These are phyloP conservation scores for Rhabdophis nuchalis DNA, from an alignment of 2,797 vertebrate species.

Conservation along the genomic window DNA sequence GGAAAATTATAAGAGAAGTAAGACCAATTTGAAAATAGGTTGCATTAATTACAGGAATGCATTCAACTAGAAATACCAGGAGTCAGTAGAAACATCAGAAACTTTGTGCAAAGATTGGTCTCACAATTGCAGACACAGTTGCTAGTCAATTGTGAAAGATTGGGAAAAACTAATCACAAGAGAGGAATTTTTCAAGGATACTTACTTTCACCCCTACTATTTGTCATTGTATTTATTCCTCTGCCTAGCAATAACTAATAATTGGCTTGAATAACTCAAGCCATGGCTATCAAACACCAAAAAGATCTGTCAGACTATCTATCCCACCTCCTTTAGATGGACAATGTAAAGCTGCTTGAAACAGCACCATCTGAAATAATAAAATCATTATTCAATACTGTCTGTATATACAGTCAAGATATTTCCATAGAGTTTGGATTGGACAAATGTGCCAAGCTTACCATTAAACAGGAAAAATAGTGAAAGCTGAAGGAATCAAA, in stretches of 20 bases:
- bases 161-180: neutral
- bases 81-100: neutral
- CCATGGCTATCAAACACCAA: neutral
- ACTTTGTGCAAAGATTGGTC: neutral
- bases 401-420: neutral
- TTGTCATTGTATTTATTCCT: neutral
- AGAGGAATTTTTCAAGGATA: neutral
- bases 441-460: neutral
- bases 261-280: neutral
- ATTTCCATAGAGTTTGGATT: neutral
- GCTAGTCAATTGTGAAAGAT: neutral
- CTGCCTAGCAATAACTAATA: no score
- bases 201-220: neutral
- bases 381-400: neutral
- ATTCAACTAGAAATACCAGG: neutral
- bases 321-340: neutral
- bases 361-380: neutral
- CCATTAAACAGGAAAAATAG: neutral
- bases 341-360: neutral
- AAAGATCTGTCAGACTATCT: neutral
- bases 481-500: neutral
- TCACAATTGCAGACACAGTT: neutral
- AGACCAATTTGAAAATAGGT: neutral
- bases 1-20: neutral
- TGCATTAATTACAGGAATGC: neutral